These are phyloP conservation scores for Tenebrio molitor DNA, from an alignment of 1,140 invertebrate species.

Conservation along the genomic window DNA sequence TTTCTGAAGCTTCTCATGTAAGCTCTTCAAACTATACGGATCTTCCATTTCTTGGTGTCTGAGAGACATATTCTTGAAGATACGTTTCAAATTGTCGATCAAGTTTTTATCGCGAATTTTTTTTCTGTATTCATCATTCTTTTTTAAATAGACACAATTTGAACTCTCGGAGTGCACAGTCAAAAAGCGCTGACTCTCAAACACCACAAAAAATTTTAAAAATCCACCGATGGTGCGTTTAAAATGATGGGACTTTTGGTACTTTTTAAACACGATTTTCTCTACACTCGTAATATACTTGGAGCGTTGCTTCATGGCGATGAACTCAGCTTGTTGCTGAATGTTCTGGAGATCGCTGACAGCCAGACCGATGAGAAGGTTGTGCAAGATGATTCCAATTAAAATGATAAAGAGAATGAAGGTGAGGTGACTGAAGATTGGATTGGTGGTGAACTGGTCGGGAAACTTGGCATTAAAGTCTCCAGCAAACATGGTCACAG, in stretches of 20 bases:
- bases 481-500: constrained; percentile 12
- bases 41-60: too few species aligned
- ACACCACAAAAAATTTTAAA: not conserved
- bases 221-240: not conserved
- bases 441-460: not conserved
- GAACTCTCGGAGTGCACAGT: not conserved
- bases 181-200: not conserved
- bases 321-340: constrained; percentile 1
- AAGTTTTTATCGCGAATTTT: too few species aligned
- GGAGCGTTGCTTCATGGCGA: not conserved
- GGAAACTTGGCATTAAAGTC: constrained; percentile 11
- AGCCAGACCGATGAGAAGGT: constrained; percentile 19
- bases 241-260: not conserved
- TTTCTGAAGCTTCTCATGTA: too few species aligned
- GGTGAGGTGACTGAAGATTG: constrained; percentile 10
- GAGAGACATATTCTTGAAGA: too few species aligned
- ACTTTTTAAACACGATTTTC: not conserved
- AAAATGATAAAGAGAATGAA: constrained; percentile 5
- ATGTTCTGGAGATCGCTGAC: constrained; percentile 24
- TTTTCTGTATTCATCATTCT: too few species aligned
- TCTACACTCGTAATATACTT: constrained; percentile 24
- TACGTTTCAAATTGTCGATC: too few species aligned
- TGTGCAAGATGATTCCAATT: constrained; percentile 31
- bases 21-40: too few species aligned
- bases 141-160: too few species aligned